Conservation (phyloP, 2,888 invertebrate species). For the Euplexia lucipara region DNA sequence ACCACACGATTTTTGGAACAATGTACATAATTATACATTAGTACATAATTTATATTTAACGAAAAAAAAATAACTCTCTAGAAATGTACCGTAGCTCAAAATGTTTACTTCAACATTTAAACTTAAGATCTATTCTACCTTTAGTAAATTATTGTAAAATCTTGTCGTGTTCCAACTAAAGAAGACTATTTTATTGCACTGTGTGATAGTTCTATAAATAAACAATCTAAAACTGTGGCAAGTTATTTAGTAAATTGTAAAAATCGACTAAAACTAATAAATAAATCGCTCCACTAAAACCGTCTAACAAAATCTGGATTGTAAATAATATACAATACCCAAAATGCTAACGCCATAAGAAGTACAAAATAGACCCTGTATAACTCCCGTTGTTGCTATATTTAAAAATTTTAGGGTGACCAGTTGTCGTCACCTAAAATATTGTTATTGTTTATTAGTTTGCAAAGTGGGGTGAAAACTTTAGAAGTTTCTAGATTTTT, state of each 20-base stretch:
- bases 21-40: constrained; percentile 88
- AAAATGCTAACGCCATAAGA: constrained; percentile 20
- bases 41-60: constrained; percentile 74
- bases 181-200: constrained; percentile 59
- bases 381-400: constrained; percentile 22
- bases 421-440: background rate
- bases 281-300: constrained; percentile 2
- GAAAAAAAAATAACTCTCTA: constrained; percentile 77
- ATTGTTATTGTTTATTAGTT: constrained; percentile 18
- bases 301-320: constrained; percentile 30
- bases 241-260: constrained; percentile 9
- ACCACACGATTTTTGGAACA: constrained; percentile 84
- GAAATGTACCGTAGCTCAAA: constrained; percentile 86
- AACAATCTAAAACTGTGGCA: constrained; percentile 25
- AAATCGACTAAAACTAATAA: constrained; percentile 30
- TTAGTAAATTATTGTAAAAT: constrained; percentile 73
- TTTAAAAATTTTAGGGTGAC: constrained; percentile 2
- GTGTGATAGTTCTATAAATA: constrained; percentile 56
- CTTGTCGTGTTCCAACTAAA: constrained; percentile 73
- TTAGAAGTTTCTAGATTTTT: constrained; percentile 33
- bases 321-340: constrained; percentile 43
- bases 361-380: constrained; percentile 55
- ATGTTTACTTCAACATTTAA: constrained; percentile 83
- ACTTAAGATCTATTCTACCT: constrained; percentile 81
- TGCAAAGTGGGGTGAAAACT: constrained; percentile 9